Evolutionary conservation across 2,888 invertebrate genomes (phyloP), one percentile per base, ranked within the genome.

Genomic region (Congeria kusceri): DNA sequence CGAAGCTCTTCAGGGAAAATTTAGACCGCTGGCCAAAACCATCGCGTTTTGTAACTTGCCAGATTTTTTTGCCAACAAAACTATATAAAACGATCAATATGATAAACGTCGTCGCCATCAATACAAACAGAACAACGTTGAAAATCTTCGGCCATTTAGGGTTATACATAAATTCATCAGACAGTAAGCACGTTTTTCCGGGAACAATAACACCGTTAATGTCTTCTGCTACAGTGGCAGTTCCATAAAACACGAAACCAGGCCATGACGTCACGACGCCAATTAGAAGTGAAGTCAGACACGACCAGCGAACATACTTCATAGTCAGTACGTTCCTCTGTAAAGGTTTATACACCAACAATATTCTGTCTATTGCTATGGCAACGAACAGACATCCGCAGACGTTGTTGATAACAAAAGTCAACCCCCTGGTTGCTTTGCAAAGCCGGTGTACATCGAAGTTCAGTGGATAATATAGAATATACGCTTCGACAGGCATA

Each of bases 311-410:
- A 13, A 68, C 77, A 46, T 78, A 78, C 23, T 53, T 15, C 46
- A 53, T 29, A 0, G 77, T 78, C 58, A 68, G 58, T 9, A 68
- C 59, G 15, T 47, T 32, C 25, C 77, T 23, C 32, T 64, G 68
- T 1, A 78, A 23, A 1, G 77, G 77, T 56, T 53, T 56, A 25
- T 78, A 78, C 11, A 78, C 72, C 23, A 72, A 57, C 27, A 78
- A 46, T 20, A 78, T 44, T n/a, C 77, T 62, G 58, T 78, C 77
- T 20, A 78, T 69, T n/a, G 77, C 77, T 39, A 78, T 78, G 7
- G 73, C 73, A 59, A 78, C 73, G 23, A 78, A 68, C 5, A 78
- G 61, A 57, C 77, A 72, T 18, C 72, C 73, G 46, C 68, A 63
- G 13, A 69, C 59, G 44, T 73, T 68, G 49, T 78, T 78, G 13